Evolutionary conservation across 2,797 vertebrate species (phyloP).

Genomic region (Sebastes steindachneri): DNA sequence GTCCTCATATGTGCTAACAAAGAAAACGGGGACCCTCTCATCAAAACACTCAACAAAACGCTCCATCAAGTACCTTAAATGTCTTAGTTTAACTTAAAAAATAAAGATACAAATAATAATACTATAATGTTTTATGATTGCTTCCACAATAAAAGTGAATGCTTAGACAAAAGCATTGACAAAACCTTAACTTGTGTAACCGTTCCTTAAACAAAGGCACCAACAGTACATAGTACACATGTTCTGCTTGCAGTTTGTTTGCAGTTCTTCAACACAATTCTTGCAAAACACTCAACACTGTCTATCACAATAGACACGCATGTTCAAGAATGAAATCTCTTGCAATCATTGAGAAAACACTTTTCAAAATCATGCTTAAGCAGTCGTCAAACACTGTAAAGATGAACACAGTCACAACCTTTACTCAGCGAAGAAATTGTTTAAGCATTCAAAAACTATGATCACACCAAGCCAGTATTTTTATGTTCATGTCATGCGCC

Average conservation of each 20-base stretch:
- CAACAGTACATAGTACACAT: background rate
- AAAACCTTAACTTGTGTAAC: background rate
- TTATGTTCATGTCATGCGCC: background rate
- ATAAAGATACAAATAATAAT: too few species aligned
- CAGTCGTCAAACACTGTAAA: background rate
- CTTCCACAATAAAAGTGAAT: too few species aligned
- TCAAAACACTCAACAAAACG: background rate
- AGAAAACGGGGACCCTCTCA: background rate
- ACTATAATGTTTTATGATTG: too few species aligned
- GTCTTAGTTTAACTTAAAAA: background rate
- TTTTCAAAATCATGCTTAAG: too few species aligned
- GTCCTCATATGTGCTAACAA: background rate
- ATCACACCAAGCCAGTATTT: background rate
- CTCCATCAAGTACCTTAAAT: background rate
- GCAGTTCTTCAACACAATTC: background rate
- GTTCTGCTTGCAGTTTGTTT: too few species aligned
- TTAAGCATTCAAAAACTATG: background rate
- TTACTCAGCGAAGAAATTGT: background rate
- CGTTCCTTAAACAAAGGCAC: background rate
- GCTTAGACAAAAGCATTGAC: background rate
- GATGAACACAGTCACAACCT: background rate
- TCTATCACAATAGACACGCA: too few species aligned
- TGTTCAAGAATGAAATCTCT: background rate
- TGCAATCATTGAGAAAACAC: background rate
- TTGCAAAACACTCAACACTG: background rate